phyloP scores from a whole-genome alignment of 2,888 invertebrate genomes.

The Heterodera filipjevi region DNA sequence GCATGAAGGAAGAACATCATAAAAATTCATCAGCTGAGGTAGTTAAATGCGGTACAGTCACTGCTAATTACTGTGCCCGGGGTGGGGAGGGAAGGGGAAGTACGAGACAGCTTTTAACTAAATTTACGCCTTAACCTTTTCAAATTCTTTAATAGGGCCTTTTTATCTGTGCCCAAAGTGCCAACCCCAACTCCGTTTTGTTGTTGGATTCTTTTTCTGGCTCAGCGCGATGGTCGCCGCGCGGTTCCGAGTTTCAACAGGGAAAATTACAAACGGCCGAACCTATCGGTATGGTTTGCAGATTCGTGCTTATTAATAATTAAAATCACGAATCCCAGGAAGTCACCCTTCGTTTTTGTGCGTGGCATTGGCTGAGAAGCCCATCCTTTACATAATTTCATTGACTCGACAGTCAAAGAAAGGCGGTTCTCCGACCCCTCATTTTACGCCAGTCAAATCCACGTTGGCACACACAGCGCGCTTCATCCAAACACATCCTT shows the following conservation, averaged over 20 bases:
- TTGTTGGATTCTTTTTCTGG: constrained; percentile 56
- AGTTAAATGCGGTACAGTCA: background rate
- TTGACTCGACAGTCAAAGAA: constrained; percentile 35
- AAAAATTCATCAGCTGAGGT: background rate
- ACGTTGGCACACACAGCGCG: background rate
- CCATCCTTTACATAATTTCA: constrained; percentile 49
- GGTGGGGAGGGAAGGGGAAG: too few species aligned
- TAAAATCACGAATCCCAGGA: too few species aligned
- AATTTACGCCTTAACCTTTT: background rate
- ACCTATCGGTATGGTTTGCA: constrained; percentile 45
- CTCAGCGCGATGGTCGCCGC: constrained; percentile 53
- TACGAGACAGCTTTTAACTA: too few species aligned
- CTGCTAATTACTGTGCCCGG: too few species aligned
- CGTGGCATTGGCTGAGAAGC: constrained; percentile 48
- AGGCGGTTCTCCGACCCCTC: background rate
- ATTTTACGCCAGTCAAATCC: background rate
- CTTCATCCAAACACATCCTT: constrained; percentile 39
- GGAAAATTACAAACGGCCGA: constrained; percentile 45
- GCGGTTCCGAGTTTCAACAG: constrained; percentile 56
- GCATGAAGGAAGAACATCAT: too few species aligned
- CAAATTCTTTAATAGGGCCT: constrained; percentile 5
- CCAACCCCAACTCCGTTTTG: constrained; percentile 53
- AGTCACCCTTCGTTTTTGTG: constrained; percentile 46
- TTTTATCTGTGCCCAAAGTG: constrained; percentile 33
- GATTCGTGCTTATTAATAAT: too few species aligned